Base-by-base conservation (phyloP, 2,888 invertebrate species). In the Cheilosia vernalis region DNA sequence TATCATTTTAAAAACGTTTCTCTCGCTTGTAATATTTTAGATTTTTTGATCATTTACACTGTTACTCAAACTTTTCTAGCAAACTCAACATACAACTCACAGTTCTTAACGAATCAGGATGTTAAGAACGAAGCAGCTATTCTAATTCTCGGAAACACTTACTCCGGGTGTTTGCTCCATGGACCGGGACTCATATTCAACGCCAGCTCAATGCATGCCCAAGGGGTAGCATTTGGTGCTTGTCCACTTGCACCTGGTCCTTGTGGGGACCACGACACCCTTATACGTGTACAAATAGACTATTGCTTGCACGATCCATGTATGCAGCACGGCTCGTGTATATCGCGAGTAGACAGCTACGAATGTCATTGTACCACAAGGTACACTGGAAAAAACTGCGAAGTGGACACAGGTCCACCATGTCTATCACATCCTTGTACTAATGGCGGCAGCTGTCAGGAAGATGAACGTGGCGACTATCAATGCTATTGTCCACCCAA, bases 301-400 rank as follows among this genome's bases (percentile, higher is more conserved):
- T 94, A 94, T 91, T 97, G 97, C 91, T 93, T 94, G 89, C 94
- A 95, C 90, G 96, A 96, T 91, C 96, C 97, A 30, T 97, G 96
- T 92, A 95, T 97, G 95, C 94, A 95, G 89, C 96, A 96, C 91
- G 97, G 97, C 72, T 94, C 94, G 58, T 97, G 97, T 92, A 94
- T 96, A 87, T 96, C 96, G 51, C 94, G 95, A 61, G 83, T 94
- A 87, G 97, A 97, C 90, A 94, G 94, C 84, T 97, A 97, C 92
- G 95, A 96, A 90, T 98, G 98, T 92, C 95, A 95, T 90, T 98
- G 98, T 93, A 94, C 95, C 77, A 95, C 96, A 40, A 94, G 97
- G 72, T 98, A 96, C 92, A 95, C 96, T 72, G 97, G 98, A 88
- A 96, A 96, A 93, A 97, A 97, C 93, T 98, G 98, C 92, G 95